Evolutionary conservation across 1,140 invertebrate species (phyloP).

Genomic region (Papilio dardanus): DNA sequence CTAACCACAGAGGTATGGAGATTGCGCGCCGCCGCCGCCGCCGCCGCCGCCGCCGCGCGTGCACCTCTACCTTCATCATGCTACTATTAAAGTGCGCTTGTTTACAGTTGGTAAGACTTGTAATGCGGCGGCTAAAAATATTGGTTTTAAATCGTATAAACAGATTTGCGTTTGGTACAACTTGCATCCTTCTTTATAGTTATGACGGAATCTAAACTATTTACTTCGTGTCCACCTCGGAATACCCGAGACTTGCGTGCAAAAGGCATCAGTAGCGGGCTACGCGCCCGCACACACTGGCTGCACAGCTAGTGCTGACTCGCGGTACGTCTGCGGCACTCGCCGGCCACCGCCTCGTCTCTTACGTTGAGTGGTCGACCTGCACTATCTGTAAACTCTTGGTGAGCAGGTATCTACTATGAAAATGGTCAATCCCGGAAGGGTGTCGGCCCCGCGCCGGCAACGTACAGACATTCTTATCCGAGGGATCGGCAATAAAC

Average conservation of each 20-base stretch:
- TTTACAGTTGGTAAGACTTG: not conserved
- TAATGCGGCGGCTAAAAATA: not conserved
- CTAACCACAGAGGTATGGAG: constrained; percentile 46
- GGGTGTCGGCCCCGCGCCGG: not conserved
- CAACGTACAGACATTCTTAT: constrained; percentile 15
- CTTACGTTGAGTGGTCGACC: not conserved
- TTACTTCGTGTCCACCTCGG: no score
- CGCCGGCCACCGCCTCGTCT: no score
- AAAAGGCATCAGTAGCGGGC: no score
- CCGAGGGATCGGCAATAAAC: constrained; percentile 20
- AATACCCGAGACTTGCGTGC: not conserved
- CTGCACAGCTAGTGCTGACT: no score
- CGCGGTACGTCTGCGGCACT: no score
- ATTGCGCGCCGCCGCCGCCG: not conserved
- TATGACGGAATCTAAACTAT: no score
- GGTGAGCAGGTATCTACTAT: no score
- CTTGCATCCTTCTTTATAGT: not conserved
- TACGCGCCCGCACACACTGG: no score
- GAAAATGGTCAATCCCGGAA: constrained; percentile 23
- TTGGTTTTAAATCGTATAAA: no score
- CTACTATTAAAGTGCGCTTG: not conserved
- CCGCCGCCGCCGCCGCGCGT: not conserved
- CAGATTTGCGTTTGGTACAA: not conserved
- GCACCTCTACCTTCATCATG: not conserved
- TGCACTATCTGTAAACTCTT: not conserved